phyloP scores from a whole-genome alignment of 2,888 invertebrate genomes.

The Lissonota sp. region DNA sequence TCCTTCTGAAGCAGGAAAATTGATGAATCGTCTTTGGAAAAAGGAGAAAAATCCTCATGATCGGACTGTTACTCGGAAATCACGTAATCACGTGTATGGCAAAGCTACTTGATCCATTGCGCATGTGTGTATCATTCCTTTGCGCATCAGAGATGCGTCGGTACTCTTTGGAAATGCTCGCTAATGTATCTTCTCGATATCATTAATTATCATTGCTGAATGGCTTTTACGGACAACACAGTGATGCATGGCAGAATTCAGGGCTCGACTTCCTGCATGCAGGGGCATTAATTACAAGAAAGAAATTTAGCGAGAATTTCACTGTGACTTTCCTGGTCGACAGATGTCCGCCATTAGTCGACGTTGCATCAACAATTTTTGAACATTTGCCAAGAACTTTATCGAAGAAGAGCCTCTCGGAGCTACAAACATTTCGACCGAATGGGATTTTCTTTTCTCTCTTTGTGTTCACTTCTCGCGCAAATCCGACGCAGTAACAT shows the following conservation, averaged over 20 bases:
- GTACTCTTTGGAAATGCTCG: constrained; percentile 17
- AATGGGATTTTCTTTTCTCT: background rate
- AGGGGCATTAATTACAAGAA: background rate
- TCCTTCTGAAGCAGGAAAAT: too few relatives aligned
- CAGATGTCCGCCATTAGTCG: constrained; percentile 52
- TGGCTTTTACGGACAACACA: constrained; percentile 25
- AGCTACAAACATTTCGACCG: background rate
- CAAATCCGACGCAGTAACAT: too few relatives aligned
- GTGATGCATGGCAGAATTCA: constrained; percentile 22
- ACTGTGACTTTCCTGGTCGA: constrained; percentile 34
- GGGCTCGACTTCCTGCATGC: constrained; percentile 18
- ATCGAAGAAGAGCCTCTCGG: background rate
- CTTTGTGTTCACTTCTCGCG: background rate
- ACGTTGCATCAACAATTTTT: background rate
- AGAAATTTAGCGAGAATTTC: constrained; percentile 29
- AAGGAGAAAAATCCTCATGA: background rate
- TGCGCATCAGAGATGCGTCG: constrained; percentile 16
- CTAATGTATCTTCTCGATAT: constrained; percentile 26
- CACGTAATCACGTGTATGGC: background rate
- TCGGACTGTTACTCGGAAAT: background rate
- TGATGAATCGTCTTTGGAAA: too few relatives aligned
- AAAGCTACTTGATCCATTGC: background rate
- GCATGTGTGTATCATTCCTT: background rate
- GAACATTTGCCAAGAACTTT: constrained; percentile 40
- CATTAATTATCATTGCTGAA: constrained; percentile 49